Base-by-base conservation (phyloP, 1,140 invertebrate genomes). In the Pseudomyrmex flavicornis region DNA sequence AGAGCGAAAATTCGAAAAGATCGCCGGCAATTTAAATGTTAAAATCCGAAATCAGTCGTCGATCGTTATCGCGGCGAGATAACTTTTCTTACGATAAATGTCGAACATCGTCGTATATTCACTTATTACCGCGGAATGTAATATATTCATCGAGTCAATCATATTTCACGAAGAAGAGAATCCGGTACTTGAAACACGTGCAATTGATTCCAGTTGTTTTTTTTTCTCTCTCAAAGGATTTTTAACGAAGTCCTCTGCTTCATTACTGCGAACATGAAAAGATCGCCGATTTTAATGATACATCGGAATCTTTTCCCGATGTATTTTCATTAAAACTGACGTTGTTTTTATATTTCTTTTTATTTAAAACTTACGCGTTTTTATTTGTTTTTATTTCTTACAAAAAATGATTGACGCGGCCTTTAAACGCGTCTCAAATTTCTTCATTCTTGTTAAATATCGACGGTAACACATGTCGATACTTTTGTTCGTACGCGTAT, bases 21-120 rank as follows among this genome's bases (percentile, higher is more conserved):
- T 7, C 35, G 35, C 35, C 35, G 35, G 8, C 54, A 8, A 75
- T 75, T 63, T 48, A 62, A 75, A 44, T 74, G 35, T 44, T 26
- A 15, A 9, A 17, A 8, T 61, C n/a, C 44, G 54, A 62, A 75
- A 75, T 15, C n/a, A n/a, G n/a, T n/a, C n/a, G 56, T 17, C 63
- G 20, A 84, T 70, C 76, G 5, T 68, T 69, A 83, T 61, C 48
- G 4, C 5, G 15, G 1, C 44, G 7, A 12, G 20, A 8, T 46
- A 20, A 17, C 2, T 8, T 65, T 46, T 54, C 17, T 4, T 35
- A 35, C 1, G 54, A 15, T 76, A 79, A 52, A 44, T n/a, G 22
- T 35, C 22, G 50, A 52, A 59, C 35, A 35, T 35, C 35, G 35
- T 35, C 35, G 35, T 26, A 2, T 13, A 10, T 56, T 35, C 13